Base-by-base conservation (phyloP, 30 jellyfish, hydroid and myxozoan genomes). In the Aurelia aurita region DNA sequence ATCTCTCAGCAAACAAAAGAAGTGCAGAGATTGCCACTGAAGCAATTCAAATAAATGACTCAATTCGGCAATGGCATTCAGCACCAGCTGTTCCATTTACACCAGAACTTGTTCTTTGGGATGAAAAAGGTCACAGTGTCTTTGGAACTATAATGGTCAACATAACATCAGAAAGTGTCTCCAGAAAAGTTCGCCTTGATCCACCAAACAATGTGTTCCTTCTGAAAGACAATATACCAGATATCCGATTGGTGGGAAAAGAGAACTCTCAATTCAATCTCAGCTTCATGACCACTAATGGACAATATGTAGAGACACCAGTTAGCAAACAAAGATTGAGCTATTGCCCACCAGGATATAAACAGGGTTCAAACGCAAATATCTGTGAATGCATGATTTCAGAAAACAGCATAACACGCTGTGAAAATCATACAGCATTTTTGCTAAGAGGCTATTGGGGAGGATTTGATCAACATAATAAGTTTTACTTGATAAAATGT, bases 311-410 rank as follows among this genome's bases (percentile, higher is more conserved):
- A 15, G 77, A 18, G 53, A 72, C 98, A 46, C 16, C 28, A 13
- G 54, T 28, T 3, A 53, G 20, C 34, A 57, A 45, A 25, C 84
- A 58, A 55, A 27, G 57, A 12, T 26, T 91, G 70, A 64, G 61
- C 7, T 34, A 60, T 39, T 91, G 98, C 46, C 98, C 96, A 29
- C 90, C 90, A 1, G 98, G 98, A 21, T 91, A 45, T 73, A 11
- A 64, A 3, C 96, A 80, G 45, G 67, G 53, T 3, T 29, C 21
- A n/a, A 72, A 68, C 16, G 77, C 67, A 20, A 71, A 35, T 14
- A 76, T 27, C 25, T 91, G 98, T 67, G 66, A 49, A 15, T 87
- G 97, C 45, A 58, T 73, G 93, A 75, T 53, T 43, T 79, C 49
- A 14, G 89, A 75, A 57, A 79, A 49, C 12, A 91, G 80, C 51